These are phyloP conservation scores for Caradrina clavipalpis DNA, from an alignment of 2,888 invertebrate genomes.

Conservation along the genomic window DNA sequence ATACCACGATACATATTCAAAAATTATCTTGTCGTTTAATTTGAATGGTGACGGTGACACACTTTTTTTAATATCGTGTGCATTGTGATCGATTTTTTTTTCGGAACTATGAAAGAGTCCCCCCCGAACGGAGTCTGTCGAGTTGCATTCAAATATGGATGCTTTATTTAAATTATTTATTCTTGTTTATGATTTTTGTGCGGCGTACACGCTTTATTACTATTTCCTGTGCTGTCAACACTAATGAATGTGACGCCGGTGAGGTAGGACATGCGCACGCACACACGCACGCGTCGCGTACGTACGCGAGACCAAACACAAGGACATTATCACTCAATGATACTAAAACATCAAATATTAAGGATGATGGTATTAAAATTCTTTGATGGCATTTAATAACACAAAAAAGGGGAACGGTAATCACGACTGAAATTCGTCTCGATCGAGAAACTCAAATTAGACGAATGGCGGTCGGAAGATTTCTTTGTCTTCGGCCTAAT, in stretches of 20 bases:
- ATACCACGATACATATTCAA: constrained; percentile 87
- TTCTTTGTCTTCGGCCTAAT: constrained; percentile 91
- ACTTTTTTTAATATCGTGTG: constrained; percentile 78
- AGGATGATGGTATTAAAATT: constrained; percentile 74
- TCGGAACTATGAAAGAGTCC: constrained; percentile 74
- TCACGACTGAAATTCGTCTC: constrained; percentile 87
- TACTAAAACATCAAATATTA: constrained; percentile 66
- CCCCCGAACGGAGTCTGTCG: constrained; percentile 78
- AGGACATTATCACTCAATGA: constrained; percentile 56
- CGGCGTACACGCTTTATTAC: constrained; percentile 81
- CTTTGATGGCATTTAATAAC: constrained; percentile 78
- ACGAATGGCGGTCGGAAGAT: constrained; percentile 87
- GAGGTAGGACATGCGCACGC: constrained; percentile 80
- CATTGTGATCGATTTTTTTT: constrained; percentile 79
- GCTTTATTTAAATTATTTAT: constrained; percentile 83
- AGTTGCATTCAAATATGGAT: constrained; percentile 83
- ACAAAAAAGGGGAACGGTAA: constrained; percentile 84
- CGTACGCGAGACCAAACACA: constrained; percentile 24
- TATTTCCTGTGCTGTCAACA: constrained; percentile 87
- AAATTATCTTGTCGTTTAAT: constrained; percentile 86
- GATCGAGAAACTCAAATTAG: constrained; percentile 90
- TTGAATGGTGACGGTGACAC: constrained; percentile 85
- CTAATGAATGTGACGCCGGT: constrained; percentile 82
- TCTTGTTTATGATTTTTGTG: constrained; percentile 84
- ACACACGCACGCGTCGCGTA: constrained; percentile 17